Evolutionary conservation across 1,140 invertebrate genomes (phyloP).

Genomic region (Microplitis demolitor): DNA sequence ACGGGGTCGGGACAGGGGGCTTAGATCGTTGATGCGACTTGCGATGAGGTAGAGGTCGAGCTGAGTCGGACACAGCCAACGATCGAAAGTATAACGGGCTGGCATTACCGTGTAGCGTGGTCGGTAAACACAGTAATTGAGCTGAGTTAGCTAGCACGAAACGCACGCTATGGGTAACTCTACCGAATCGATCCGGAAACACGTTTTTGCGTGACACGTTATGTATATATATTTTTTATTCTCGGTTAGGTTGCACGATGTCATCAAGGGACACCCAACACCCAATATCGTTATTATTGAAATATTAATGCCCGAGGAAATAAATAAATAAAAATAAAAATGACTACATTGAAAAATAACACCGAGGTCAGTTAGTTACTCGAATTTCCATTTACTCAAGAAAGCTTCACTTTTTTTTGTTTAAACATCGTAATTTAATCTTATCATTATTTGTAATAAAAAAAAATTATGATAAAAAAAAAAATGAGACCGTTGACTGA

Average conservation of each 20-base stretch:
- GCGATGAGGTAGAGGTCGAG: neutral
- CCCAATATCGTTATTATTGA: neutral
- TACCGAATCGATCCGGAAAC: slow-evolving; percentile 33
- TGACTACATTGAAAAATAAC: neutral
- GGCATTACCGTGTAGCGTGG: slow-evolving; percentile 25
- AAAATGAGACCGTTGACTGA: neutral
- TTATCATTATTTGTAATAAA: neutral
- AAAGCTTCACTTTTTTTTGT: neutral
- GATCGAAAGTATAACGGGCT: slow-evolving; percentile 33
- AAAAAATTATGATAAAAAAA: neutral
- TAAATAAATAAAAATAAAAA: neutral
- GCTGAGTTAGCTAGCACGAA: slow-evolving; percentile 30
- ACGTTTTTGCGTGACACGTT: slow-evolving; percentile 23
- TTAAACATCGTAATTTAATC: neutral
- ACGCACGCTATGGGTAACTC: slow-evolving; percentile 21
- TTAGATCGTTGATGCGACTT: slow-evolving; percentile 1
- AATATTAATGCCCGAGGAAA: neutral
- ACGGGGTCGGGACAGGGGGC: too few relatives aligned
- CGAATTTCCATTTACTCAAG: neutral
- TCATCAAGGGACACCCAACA: neutral
- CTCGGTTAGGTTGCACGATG: neutral
- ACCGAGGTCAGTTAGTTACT: neutral
- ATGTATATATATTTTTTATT: slow-evolving; percentile 1
- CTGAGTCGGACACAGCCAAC: neutral
- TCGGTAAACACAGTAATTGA: slow-evolving; percentile 35